Evolutionary conservation across 2,797 vertebrate species (phyloP).

Genomic region (Amblyopsis hoosieri): DNA sequence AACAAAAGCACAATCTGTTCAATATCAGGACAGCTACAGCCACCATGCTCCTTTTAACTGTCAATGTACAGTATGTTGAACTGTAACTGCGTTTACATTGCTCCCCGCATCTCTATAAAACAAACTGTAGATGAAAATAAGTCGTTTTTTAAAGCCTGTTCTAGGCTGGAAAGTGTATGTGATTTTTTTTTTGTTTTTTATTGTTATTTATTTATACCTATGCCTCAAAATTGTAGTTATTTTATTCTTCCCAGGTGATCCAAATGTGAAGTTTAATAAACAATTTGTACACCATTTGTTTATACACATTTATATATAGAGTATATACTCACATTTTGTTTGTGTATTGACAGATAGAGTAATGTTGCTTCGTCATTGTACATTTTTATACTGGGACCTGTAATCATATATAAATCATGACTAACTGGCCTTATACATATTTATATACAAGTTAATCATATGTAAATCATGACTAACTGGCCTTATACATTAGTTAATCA

Average conservation of each 20-base stretch:
- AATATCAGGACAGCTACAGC: constrained; percentile 25
- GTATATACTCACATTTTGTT: constrained; percentile 55
- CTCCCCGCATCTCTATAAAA: constrained; percentile 7
- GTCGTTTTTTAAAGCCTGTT: constrained; percentile 42
- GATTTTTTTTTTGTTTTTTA: constrained; percentile 55
- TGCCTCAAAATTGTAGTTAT: constrained; percentile 44
- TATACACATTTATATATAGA: constrained; percentile 61
- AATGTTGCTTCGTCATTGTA: constrained; percentile 67
- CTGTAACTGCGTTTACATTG: constrained; percentile 27
- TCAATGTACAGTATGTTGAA: constrained; percentile 33
- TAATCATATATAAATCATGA: constrained; percentile 81
- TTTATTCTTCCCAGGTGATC: constrained; percentile 37
- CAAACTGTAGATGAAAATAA: constrained; percentile 27
- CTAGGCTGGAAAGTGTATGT: constrained; percentile 61
- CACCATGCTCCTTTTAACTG: constrained; percentile 21
- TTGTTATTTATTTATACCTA: constrained; percentile 52
- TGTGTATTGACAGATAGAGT: constrained; percentile 50
- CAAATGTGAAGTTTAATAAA: constrained; percentile 34
- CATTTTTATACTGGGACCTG: constrained; percentile 74
- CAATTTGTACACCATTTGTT: constrained; percentile 52
- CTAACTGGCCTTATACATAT: constrained; percentile 77
- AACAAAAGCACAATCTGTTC: constrained; percentile 63
- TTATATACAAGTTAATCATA: constrained; percentile 76
- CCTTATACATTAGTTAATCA: constrained; percentile 76
- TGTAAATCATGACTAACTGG: constrained; percentile 80